Base-by-base conservation (phyloP, 2,888 invertebrate genomes). In the Thysanoteuthis rhombus region DNA sequence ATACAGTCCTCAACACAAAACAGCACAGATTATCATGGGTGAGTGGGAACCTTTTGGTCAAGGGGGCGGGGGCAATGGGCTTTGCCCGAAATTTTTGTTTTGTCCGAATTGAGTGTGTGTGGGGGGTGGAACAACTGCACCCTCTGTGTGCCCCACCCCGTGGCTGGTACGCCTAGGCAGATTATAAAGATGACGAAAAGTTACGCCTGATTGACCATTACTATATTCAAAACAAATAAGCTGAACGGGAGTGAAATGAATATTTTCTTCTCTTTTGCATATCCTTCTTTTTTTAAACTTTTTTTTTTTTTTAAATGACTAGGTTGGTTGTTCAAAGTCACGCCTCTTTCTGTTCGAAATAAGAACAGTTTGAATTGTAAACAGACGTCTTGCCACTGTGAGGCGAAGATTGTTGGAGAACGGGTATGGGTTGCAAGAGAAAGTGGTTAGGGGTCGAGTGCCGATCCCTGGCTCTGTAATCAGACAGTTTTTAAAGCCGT, bases 331-430 rank as follows among this genome's bases (percentile, higher is more conserved):
- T 42, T 45, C 92, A 45, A 92, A 45, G 92, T 42, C 92, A 92
- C 92, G 92, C 92, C 92, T 42, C 92, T 32, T 92, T 92, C 92
- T 36, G 45, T 40, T 32, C 32, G 40, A 92, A 92, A 92, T 36
- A 92, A 42, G 92, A 92, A 92, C 92, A 92, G 92, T 42, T n/a
- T 92, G 92, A 92, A 92, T 45, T 92, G 40, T 92, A 92, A 92
- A 92, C 92, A 92, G 45, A 40, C 92, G 42, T 92, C 92, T 92
- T 92, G 91, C n/a, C n/a, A 16, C 75, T 75, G n/a, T 75, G 75
- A 75, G 75, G 75, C 36, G 75, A 75, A 75, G n/a, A 75, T 75
- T 75, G 75, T n/a, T 36, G 36, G 75, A 75, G 25, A 52, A n/a
- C n/a, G 19, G 75, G n/a, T 75, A 75, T n/a, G 75, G 75, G 75